Evolutionary conservation across 2,888 invertebrate species (phyloP).

Genomic region (Drosophila paramelanica): DNA sequence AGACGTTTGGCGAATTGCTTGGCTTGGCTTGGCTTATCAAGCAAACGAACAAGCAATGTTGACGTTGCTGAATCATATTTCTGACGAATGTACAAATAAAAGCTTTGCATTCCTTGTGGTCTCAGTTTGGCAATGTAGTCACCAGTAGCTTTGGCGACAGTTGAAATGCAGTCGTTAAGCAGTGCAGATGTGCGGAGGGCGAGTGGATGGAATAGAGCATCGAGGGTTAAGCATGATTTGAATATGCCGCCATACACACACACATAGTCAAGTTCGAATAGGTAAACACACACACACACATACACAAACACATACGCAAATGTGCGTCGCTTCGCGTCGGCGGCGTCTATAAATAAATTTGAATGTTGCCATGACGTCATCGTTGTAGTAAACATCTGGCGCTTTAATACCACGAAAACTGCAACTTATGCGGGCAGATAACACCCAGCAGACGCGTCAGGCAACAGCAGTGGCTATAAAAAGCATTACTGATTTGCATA

Average conservation of each 20-base stretch:
- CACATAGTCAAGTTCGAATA: constrained; percentile 16
- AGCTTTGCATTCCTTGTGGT: constrained; percentile 59
- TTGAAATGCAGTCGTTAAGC: constrained; percentile 42
- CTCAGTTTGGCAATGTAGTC: constrained; percentile 14
- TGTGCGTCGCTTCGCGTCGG: constrained; percentile 8
- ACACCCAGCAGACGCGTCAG: constrained; percentile 15
- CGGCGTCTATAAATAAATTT: constrained; percentile 67
- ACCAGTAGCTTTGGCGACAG: constrained; percentile 41
- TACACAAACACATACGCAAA: constrained; percentile 11
- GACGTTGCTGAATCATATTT: constrained; percentile 66
- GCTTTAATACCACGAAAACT: constrained; percentile 51
- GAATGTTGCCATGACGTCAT: constrained; percentile 76
- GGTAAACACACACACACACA: constrained; percentile 52
- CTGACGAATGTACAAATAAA: constrained; percentile 59
- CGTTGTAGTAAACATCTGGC: constrained; percentile 75
- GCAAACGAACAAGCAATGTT: constrained; percentile 33
- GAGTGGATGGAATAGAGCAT: background rate
- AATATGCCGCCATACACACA: constrained; percentile 30
- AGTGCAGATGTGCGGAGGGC: constrained; percentile 30
- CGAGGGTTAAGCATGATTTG: constrained; percentile 4
- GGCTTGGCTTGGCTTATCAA: constrained; percentile 45
- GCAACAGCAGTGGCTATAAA: constrained; percentile 3
- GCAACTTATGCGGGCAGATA: constrained; percentile 45
- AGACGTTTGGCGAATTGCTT: constrained; percentile 9
- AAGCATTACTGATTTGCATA: constrained; percentile 26